A percentile compares a stretch with the other conserved stretches of the same genome.
Evolutionary conservation across 2,113 vertebrate genomes (phyloP).

Genomic region (Daubentonia madagascariensis): DNA sequence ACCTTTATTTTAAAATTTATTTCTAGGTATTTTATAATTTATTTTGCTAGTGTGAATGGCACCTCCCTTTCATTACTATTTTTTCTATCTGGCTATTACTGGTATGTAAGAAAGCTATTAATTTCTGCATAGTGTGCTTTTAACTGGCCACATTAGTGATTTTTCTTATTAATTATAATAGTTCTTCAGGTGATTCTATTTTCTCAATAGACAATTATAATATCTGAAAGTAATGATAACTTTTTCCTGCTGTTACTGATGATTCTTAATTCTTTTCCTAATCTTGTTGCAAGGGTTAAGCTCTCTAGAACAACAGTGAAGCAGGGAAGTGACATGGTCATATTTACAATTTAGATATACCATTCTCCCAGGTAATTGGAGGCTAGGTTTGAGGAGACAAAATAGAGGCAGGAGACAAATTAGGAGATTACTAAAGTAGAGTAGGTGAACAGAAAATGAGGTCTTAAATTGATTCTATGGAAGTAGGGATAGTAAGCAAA

Average conservation of each 20-base stretch:
- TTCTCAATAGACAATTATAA: neutral
- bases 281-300: neutral
- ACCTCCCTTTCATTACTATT: neutral
- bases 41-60: neutral
- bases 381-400: neutral
- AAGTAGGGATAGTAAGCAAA: neutral
- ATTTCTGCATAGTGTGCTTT: neutral
- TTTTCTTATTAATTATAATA: neutral
- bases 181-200: neutral
- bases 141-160: neutral
- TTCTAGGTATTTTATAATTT: neutral
- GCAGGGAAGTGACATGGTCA: neutral
- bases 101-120: neutral
- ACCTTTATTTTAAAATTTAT: neutral
- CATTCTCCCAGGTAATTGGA: neutral
- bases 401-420: neutral
- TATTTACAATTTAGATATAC: neutral
- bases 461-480: neutral
- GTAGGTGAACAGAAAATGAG: neutral
- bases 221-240: neutral
- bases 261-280: neutral
- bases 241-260: neutral
- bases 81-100: neutral
- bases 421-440: neutral
- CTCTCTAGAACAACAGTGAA: neutral